Evolutionary conservation across 1,140 invertebrate species (phyloP).

Genomic region (Brachionus plicatilis): DNA sequence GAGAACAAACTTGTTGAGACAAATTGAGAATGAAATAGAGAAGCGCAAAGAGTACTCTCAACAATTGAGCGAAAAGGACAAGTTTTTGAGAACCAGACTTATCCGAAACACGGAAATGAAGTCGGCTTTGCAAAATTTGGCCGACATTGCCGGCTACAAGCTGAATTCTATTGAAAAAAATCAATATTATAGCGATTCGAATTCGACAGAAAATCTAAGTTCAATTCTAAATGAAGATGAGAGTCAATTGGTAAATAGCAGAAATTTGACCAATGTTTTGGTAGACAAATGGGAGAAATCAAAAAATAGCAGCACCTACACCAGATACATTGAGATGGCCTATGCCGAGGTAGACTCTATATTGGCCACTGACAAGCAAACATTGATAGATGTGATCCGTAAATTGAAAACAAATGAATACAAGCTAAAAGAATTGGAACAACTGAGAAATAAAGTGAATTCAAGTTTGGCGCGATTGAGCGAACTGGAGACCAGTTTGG

Average conservation of each 20-base stretch:
- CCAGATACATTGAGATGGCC: slow-evolving; percentile 32
- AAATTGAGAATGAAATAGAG: slow-evolving; percentile 32
- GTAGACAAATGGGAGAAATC: slow-evolving; percentile 28
- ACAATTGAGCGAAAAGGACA: slow-evolving; percentile 31
- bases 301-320: slow-evolving; percentile 25
- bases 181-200: background rate
- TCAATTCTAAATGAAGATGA: slow-evolving; percentile 17
- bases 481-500: slow-evolving; percentile 23
- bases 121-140: slow-evolving; percentile 34
- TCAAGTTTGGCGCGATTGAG: slow-evolving; percentile 20
- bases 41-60: slow-evolving; percentile 9
- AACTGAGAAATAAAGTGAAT: slow-evolving; percentile 26
- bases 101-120: slow-evolving; percentile 38
- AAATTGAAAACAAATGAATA: slow-evolving; percentile 35
- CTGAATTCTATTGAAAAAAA: slow-evolving; percentile 25
- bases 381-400: slow-evolving; percentile 1
- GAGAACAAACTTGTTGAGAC: background rate
- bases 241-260: slow-evolving; percentile 16
- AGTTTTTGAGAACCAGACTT: slow-evolving; percentile 14
- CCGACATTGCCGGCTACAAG: slow-evolving; percentile 34
- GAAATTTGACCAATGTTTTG: slow-evolving; percentile 36
- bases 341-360: slow-evolving; percentile 33
- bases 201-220: background rate
- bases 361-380: slow-evolving; percentile 7
- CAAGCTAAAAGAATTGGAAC: slow-evolving; percentile 31